Evolutionary conservation across 2,113 vertebrate species (phyloP).

Genomic region (Micronycteris hirsuta): DNA sequence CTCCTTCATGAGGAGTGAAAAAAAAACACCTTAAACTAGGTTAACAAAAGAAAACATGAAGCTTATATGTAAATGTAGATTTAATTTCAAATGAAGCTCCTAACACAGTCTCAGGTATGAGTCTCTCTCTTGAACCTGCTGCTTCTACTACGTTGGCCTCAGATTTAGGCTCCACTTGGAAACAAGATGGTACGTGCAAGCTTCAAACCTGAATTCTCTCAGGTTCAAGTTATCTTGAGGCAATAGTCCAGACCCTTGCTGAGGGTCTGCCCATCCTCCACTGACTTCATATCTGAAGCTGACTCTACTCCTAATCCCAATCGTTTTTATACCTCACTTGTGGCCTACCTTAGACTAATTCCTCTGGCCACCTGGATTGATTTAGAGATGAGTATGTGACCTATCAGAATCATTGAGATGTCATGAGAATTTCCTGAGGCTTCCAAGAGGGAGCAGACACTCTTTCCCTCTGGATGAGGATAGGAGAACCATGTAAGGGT

Average conservation of each 20-base stretch:
- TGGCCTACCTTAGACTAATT: not conserved
- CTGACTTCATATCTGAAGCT: not conserved
- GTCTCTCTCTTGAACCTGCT: not conserved
- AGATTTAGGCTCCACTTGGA: no score
- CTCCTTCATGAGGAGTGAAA: not conserved
- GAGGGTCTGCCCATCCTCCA: not conserved
- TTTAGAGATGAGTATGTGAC: not conserved
- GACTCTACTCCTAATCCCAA: not conserved
- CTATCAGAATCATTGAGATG: not conserved
- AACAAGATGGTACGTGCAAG: not conserved
- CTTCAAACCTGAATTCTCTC: not conserved
- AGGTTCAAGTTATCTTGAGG: not conserved
- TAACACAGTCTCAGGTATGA: not conserved
- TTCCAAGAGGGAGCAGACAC: not conserved
- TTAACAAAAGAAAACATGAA: not conserved
- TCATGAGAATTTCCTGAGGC: not conserved
- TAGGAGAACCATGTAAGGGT: not conserved
- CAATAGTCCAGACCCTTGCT: not conserved
- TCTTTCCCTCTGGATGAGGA: not conserved
- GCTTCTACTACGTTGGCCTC: not conserved
- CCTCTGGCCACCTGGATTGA: no score
- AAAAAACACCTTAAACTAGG: not conserved
- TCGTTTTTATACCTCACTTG: not conserved
- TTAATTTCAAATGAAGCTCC: not conserved
- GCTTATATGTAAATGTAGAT: not conserved